A percentile compares a stretch with the other conserved stretches of the same genome.
Evolutionary conservation across 2,888 invertebrate species (phyloP).

Genomic region (Eutolmus rufibarbis): DNA sequence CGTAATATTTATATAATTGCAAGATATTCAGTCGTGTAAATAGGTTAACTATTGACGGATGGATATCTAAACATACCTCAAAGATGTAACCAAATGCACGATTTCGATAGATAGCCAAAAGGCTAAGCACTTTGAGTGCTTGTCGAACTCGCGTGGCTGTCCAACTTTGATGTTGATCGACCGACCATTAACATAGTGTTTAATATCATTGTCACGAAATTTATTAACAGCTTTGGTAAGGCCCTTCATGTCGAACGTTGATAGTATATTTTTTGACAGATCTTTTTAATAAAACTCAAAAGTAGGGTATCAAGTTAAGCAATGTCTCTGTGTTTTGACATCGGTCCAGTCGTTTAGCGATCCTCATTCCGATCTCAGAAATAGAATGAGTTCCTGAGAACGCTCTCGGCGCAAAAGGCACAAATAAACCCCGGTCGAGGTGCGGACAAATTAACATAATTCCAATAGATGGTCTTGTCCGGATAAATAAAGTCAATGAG

Average conservation of each 20-base stretch:
- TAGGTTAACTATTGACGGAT: not conserved
- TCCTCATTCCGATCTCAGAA: not conserved
- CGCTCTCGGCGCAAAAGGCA: not conserved
- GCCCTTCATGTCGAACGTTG: not conserved
- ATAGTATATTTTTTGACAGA: not conserved
- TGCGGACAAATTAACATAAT: slow-evolving; percentile 49
- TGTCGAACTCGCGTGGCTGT: not conserved
- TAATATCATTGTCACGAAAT: not conserved
- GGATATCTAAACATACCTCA: not conserved
- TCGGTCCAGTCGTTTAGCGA: not conserved
- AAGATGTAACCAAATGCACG: not conserved
- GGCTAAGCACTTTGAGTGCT: not conserved
- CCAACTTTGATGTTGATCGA: not conserved
- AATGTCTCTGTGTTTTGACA: not conserved
- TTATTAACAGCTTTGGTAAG: not conserved
- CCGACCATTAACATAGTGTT: not conserved
- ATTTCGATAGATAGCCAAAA: not conserved
- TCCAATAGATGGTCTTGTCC: slow-evolving; percentile 44
- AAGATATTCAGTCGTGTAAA: not conserved
- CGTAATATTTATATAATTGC: not conserved
- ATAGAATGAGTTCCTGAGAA: not conserved
- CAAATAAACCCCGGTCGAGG: not conserved
- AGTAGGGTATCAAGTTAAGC: not conserved
- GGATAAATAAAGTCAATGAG: slow-evolving; percentile 38
- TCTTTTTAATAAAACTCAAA: not conserved